A percentile compares a stretch with the other conserved stretches of the same genome.
Evolutionary conservation across 2,113 vertebrate species (phyloP).

Genomic region (Chaetorhynchus papuensis): DNA sequence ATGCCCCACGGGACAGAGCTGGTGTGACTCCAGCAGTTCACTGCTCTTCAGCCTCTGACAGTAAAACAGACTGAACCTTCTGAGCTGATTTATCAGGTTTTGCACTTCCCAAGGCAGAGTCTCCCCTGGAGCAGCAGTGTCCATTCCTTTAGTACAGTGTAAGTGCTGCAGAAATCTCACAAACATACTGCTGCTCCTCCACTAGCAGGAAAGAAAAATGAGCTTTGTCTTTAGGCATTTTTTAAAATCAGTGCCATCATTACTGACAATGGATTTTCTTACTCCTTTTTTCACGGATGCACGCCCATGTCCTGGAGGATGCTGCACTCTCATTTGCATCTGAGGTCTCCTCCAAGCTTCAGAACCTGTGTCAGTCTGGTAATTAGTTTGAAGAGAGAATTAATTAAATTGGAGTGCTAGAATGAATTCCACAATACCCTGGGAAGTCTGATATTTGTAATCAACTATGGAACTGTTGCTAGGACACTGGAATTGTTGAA

Average conservation of each 20-base stretch:
- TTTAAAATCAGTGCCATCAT: neutral
- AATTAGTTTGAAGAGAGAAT: neutral
- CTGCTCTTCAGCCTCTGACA: neutral
- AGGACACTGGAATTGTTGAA: conserved; percentile 46
- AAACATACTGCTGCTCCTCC: neutral
- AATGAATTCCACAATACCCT: conserved; percentile 37
- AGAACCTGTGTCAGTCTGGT: neutral
- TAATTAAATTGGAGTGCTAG: conserved; percentile 13
- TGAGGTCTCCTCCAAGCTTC: neutral
- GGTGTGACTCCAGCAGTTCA: neutral
- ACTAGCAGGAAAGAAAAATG: neutral
- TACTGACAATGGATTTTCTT: neutral
- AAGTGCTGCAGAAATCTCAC: neutral
- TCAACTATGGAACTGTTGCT: conserved; percentile 52
- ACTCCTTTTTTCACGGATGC: neutral
- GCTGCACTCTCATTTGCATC: neutral
- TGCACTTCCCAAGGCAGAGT: neutral
- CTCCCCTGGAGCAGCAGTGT: neutral
- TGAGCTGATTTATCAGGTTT: neutral
- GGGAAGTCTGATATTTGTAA: conserved; percentile 43
- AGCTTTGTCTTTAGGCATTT: neutral
- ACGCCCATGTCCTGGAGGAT: neutral
- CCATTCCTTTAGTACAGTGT: neutral
- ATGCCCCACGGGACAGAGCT: neutral
- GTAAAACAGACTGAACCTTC: neutral